These are phyloP conservation scores for Dermolepida albohirtum DNA, from an alignment of 2,888 invertebrate genomes.

Conservation along the genomic window DNA sequence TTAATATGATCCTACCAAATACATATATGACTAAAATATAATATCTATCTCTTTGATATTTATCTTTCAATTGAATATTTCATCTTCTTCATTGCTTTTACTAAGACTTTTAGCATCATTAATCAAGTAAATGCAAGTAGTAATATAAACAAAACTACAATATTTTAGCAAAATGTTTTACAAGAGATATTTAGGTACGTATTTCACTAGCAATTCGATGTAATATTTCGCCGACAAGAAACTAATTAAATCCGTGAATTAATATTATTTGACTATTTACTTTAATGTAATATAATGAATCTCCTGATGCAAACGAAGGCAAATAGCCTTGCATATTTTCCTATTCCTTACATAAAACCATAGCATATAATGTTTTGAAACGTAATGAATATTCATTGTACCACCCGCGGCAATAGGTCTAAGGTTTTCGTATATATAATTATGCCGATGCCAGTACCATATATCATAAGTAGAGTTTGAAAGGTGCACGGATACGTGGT, in stretches of 20 bases:
- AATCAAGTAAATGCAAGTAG: no score
- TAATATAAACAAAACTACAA: no score
- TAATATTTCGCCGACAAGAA: neutral
- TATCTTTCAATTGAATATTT: no score
- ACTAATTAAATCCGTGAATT: constrained; percentile 3
- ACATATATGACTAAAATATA: no score
- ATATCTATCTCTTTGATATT: no score
- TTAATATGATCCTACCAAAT: no score
- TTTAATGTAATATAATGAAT: constrained; percentile 18
- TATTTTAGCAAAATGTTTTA: no score
- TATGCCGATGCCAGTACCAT: constrained; percentile 58
- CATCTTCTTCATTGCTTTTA: no score
- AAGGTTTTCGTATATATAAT: constrained; percentile 61
- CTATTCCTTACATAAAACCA: constrained; percentile 7
- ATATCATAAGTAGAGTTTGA: constrained; percentile 62
- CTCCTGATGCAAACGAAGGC: constrained; percentile 4
- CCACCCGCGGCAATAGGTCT: constrained; percentile 59
- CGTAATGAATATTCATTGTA: constrained; percentile 63
- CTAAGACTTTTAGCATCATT: no score
- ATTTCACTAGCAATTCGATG: no score
- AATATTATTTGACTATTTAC: constrained; percentile 5
- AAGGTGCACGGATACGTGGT: constrained; percentile 60
- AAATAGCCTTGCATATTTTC: constrained; percentile 4
- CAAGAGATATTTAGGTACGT: no score
- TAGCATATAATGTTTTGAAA: constrained; percentile 55